Percentiles rank a stretch among this genome's conserved stretches.
Conservation (phyloP, 2,888 invertebrate genomes). For the Stramonita haemastoma region DNA sequence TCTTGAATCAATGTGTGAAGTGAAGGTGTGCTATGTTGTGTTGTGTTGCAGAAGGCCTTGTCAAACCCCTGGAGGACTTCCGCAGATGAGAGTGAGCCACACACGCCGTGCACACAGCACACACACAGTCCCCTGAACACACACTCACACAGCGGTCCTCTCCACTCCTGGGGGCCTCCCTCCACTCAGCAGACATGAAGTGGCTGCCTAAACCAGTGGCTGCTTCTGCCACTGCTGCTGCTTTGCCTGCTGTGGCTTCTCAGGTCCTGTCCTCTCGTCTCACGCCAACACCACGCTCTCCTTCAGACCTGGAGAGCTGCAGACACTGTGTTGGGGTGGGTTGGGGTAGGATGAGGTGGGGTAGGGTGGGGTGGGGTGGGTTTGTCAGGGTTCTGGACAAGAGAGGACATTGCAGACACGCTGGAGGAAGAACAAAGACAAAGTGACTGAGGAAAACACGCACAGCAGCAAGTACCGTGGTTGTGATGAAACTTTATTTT, state of each 20-base stretch:
- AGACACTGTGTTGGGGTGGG: background rate
- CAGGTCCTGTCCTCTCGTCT: background rate
- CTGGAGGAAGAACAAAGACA: background rate
- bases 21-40: background rate
- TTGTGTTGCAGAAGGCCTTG: slow-evolving; percentile 65
- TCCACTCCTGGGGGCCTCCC: background rate
- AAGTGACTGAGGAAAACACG: background rate
- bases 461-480: slow-evolving; percentile 6
- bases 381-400: background rate
- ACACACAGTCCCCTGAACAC: background rate
- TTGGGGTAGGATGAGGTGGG: background rate
- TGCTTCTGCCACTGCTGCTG: no score
- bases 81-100: slow-evolving; percentile 60
- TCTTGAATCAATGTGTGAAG: background rate
- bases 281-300: background rate
- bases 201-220: no score
- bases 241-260: background rate
- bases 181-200: no score
- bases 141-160: background rate
- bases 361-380: background rate
- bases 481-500: background rate
- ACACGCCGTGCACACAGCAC: background rate
- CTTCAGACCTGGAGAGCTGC: background rate
- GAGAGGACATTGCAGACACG: background rate
- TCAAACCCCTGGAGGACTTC: slow-evolving; percentile 72